phyloP scores from a whole-genome alignment of 1,140 invertebrate species.

The Papilio polyxenes region DNA sequence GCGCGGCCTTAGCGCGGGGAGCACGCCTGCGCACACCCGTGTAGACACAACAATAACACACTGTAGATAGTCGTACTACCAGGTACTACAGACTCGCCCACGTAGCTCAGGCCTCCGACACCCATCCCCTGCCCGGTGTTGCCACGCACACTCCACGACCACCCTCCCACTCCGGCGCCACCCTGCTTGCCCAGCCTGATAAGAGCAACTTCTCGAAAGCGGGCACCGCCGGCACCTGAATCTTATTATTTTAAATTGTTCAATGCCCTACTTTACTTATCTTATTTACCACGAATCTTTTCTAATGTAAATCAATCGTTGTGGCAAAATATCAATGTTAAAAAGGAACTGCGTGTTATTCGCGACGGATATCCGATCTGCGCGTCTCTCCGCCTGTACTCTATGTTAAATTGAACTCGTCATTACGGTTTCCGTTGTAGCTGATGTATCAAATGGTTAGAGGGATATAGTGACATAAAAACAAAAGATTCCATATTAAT shows the following conservation, averaged over 20 bases:
- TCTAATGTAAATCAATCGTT: constrained; percentile 30
- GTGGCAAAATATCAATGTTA: constrained; percentile 32
- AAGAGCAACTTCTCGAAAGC: constrained; percentile 43
- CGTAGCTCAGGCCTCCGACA: constrained; percentile 57
- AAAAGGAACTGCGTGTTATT: constrained; percentile 31
- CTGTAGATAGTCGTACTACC: constrained; percentile 71
- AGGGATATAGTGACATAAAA: background rate
- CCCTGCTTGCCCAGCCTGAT: constrained; percentile 33
- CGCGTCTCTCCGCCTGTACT: constrained; percentile 28
- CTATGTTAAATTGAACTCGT: constrained; percentile 32
- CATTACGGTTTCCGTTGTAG: constrained; percentile 24
- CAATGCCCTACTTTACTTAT: constrained; percentile 35
- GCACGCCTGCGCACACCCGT: constrained; percentile 66
- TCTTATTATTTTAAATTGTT: constrained; percentile 40
- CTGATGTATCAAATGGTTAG: constrained; percentile 30
- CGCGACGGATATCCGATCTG: constrained; percentile 31
- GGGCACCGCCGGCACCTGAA: constrained; percentile 28
- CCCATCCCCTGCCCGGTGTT: constrained; percentile 50
- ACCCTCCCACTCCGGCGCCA: constrained; percentile 16
- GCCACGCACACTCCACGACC: constrained; percentile 54
- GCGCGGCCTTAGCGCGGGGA: constrained; percentile 7
- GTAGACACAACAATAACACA: constrained; percentile 74
- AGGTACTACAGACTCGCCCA: constrained; percentile 79
- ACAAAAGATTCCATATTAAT: background rate
- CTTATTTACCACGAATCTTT: constrained; percentile 34